Base-by-base conservation (phyloP, 2,797 vertebrate genomes). In the Podargus strigoides region DNA sequence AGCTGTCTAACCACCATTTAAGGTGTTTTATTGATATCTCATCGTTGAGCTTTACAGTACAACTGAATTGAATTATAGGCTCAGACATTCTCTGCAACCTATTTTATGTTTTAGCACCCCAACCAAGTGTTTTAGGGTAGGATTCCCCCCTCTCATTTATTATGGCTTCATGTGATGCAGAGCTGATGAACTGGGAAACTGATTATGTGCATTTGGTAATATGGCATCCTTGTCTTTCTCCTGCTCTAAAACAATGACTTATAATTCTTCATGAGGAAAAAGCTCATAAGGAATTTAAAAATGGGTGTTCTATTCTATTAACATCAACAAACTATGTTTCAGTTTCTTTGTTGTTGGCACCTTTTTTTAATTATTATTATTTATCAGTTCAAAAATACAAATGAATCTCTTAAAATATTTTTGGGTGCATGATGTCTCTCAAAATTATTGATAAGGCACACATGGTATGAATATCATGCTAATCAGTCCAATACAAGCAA, bases 1-100 rank as follows among this genome's bases (percentile, higher is more conserved):
- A 80, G 44, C 41, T 74, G 47, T 62, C 55, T 73, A 62, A 63
- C 26, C 36, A 30, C 22, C 24, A 32, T 90, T 81, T 85, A 73
- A 87, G 28, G 18, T 75, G 50, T 81, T 95, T 74, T 74, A 80
- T 89, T 93, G 64, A 85, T 92, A 77, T 87, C 27, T 85, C 17
- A 69, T 49, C 81, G n/a, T n/a, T n/a, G n/a, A n/a, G 36, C 80
- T 96, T 94, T 89, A 67, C 50, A 52, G 26, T 52, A 67, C 34
- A 85, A 81, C 47, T 64, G 62, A 87, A 88, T 50, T 94, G 58
- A 95, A 82, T 97, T 95, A 93, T 72, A 91, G 59, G 82, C 56
- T 94, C 32, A 28, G 78, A 66, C 16, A 68, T 46, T 73, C 47
- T 64, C 23, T 80, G 21, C 94, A 59, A 74, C 41, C 30, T 75